A percentile compares a stretch with the other conserved stretches of the same genome.
These are phyloP conservation scores for Hyphantria cunea DNA, from an alignment of 1,140 invertebrate species.

Conservation along the genomic window DNA sequence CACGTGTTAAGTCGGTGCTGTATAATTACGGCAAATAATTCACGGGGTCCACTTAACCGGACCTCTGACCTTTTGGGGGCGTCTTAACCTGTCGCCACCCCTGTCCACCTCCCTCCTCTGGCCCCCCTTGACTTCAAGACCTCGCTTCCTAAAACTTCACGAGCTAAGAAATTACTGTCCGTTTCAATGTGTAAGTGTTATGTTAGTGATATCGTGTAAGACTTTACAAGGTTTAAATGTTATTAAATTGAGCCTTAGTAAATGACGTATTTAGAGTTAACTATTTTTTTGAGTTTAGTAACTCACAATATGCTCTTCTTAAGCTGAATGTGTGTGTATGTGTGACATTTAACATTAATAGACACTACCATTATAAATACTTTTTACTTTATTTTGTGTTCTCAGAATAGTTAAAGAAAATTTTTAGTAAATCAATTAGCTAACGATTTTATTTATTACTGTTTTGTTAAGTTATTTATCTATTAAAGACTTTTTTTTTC, in stretches of 20 bases:
- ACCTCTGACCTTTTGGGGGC: conserved; percentile 33
- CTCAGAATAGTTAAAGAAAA: too few species aligned
- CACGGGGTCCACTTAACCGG: conserved; percentile 34
- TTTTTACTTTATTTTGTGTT: too few species aligned
- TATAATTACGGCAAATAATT: conserved; percentile 64
- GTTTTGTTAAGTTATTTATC: too few species aligned
- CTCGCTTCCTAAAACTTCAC: background rate
- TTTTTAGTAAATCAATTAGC: too few species aligned
- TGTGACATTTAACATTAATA: too few species aligned
- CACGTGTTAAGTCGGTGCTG: conserved; percentile 65
- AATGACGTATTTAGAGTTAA: too few species aligned
- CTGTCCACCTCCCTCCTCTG: conserved; percentile 36
- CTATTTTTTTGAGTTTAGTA: too few species aligned
- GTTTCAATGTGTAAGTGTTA: conserved; percentile 1
- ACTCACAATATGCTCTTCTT: too few species aligned
- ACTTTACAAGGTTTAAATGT: background rate
- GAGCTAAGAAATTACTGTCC: conserved; percentile 2
- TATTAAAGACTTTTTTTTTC: too few species aligned
- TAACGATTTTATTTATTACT: too few species aligned
- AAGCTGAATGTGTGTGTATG: too few species aligned
- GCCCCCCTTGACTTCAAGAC: background rate
- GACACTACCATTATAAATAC: too few species aligned
- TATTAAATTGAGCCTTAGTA: background rate
- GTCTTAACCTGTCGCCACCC: conserved; percentile 58
- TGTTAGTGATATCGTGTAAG: background rate